Conservation (phyloP, 2,113 vertebrate species). For the Phrynosoma platyrhinos region DNA sequence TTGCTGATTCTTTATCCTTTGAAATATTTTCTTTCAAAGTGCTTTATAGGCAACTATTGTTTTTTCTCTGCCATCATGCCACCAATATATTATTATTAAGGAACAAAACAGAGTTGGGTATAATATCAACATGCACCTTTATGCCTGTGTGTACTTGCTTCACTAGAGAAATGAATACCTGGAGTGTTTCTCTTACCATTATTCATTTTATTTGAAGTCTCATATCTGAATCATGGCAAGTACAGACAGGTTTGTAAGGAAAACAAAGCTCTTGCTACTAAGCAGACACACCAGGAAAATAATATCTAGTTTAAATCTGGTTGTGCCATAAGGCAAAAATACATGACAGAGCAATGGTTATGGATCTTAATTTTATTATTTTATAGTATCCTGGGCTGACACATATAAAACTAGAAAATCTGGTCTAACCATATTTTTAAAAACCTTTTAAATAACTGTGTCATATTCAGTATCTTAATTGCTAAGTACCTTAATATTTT, state of each 20-base stretch:
- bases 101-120: neutral
- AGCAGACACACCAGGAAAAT: neutral
- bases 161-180: slow-evolving; percentile 19
- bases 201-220: slow-evolving; percentile 9
- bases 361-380: neutral
- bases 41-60: neutral
- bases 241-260: slow-evolving; percentile 20
- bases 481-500: neutral
- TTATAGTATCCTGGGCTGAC: neutral
- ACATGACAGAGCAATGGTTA: slow-evolving; percentile 7
- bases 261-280: slow-evolving; percentile 5
- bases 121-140: neutral
- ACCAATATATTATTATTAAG: neutral
- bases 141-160: neutral
- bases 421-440: neutral
- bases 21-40: neutral
- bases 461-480: neutral
- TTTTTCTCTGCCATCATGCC: neutral
- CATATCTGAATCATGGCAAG: slow-evolving; percentile 3
- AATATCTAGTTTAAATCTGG: slow-evolving; percentile 9
- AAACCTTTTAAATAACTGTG: neutral
- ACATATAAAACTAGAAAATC: slow-evolving; percentile 18
- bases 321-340: neutral
- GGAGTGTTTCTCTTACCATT: neutral
- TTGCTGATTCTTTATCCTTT: neutral